Evolutionary conservation across 2,797 vertebrate species (phyloP).

Genomic region (Otolemur crassicaudatus): DNA sequence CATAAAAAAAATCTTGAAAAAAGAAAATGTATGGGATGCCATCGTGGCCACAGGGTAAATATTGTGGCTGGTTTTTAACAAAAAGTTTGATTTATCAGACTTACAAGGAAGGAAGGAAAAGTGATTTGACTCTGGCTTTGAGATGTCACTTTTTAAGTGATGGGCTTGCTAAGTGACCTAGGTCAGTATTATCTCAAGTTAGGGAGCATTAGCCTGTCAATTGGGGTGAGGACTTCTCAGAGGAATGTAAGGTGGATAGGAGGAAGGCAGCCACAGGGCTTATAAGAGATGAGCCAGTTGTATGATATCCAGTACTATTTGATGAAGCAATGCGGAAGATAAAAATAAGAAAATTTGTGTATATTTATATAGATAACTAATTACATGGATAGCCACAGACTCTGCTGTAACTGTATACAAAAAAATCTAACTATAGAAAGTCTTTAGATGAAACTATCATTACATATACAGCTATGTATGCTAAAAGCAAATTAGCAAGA

Average conservation of each 20-base stretch:
- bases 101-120: background rate
- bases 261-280: background rate
- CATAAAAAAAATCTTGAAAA: conserved; percentile 7
- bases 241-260: background rate
- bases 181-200: background rate
- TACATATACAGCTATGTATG: background rate
- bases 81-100: background rate
- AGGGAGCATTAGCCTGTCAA: background rate
- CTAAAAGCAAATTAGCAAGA: conserved; percentile 33
- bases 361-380: conserved; percentile 1
- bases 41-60: background rate
- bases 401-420: background rate
- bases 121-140: conserved; percentile 2
- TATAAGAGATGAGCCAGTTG: background rate
- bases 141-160: conserved; percentile 45
- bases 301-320: background rate
- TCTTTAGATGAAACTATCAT: conserved; percentile 25
- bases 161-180: background rate
- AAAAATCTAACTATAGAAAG: conserved; percentile 13
- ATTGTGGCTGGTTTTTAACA: background rate
- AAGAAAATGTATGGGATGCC: background rate
- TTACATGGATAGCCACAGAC: background rate
- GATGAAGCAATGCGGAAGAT: background rate
- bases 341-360: background rate
- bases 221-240: background rate